These are phyloP conservation scores for Ommatoiulus sabulosus DNA, from an alignment of 2,888 invertebrate species.

Conservation along the genomic window DNA sequence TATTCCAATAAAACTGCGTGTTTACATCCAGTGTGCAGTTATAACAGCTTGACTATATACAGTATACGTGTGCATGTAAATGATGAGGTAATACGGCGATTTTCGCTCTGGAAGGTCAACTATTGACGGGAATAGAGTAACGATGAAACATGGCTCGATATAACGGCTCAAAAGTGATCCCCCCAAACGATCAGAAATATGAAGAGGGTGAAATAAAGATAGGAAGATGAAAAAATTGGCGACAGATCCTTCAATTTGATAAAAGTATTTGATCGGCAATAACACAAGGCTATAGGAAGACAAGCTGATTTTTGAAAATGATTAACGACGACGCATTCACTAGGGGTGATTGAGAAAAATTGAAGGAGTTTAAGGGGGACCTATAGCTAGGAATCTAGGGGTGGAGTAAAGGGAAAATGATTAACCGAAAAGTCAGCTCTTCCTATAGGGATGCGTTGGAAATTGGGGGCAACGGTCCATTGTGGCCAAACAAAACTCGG, in stretches of 20 bases:
- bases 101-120: background rate
- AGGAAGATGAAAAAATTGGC: background rate
- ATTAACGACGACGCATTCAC: background rate
- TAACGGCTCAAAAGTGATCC: background rate
- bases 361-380: background rate
- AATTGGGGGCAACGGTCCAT: slow-evolving; percentile 48
- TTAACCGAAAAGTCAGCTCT: slow-evolving; percentile 54
- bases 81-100: too few species aligned
- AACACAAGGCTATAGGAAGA: slow-evolving; percentile 3
- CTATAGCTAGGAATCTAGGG: background rate
- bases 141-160: background rate
- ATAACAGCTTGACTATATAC: too few species aligned
- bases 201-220: slow-evolving; percentile 19
- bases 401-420: slow-evolving; percentile 48
- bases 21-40: too few species aligned
- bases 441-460: slow-evolving; percentile 44
- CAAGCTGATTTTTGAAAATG: slow-evolving; percentile 19
- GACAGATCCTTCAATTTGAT: slow-evolving; percentile 2
- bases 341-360: background rate
- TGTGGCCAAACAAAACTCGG: slow-evolving; percentile 49
- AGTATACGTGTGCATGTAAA: too few species aligned
- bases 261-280: slow-evolving; percentile 11
- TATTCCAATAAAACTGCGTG: too few species aligned
- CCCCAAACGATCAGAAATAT: background rate
- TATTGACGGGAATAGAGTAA: background rate